Evolutionary conservation across 2,113 vertebrate species (phyloP).

Genomic region (Lasiurus cinereus): DNA sequence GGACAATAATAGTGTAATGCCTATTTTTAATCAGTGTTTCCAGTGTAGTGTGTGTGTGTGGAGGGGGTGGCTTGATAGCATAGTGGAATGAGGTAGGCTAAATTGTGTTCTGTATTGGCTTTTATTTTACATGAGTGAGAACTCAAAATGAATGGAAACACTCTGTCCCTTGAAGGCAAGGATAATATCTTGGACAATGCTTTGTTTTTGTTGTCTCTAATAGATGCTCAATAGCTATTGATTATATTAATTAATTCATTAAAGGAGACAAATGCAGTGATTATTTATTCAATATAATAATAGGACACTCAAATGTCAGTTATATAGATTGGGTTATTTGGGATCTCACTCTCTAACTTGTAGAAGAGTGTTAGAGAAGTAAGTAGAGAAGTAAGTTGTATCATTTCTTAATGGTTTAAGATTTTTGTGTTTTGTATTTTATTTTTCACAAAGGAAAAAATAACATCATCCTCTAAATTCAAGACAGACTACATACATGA

Average conservation of each 20-base stretch:
- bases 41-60: background rate
- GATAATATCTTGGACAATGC: background rate
- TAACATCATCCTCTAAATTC: background rate
- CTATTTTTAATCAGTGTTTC: background rate
- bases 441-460: background rate
- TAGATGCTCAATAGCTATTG: background rate
- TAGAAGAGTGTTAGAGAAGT: background rate
- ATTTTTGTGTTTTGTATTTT: slow-evolving; percentile 22
- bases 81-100: background rate
- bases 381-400: background rate
- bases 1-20: background rate
- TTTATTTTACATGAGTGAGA: background rate
- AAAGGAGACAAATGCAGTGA: background rate
- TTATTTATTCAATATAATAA: slow-evolving; percentile 9
- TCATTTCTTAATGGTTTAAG: slow-evolving; percentile 33
- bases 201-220: slow-evolving; percentile 47
- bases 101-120: background rate
- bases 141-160: slow-evolving; percentile 3
- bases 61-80: background rate
- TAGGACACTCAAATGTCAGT: background rate
- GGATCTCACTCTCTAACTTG: background rate
- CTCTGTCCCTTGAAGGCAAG: background rate
- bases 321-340: background rate
- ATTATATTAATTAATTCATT: slow-evolving; percentile 31
- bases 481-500: background rate